phyloP scores from a whole-genome alignment of 2,797 vertebrate genomes.

The Typhlichthys eigenmanni region DNA sequence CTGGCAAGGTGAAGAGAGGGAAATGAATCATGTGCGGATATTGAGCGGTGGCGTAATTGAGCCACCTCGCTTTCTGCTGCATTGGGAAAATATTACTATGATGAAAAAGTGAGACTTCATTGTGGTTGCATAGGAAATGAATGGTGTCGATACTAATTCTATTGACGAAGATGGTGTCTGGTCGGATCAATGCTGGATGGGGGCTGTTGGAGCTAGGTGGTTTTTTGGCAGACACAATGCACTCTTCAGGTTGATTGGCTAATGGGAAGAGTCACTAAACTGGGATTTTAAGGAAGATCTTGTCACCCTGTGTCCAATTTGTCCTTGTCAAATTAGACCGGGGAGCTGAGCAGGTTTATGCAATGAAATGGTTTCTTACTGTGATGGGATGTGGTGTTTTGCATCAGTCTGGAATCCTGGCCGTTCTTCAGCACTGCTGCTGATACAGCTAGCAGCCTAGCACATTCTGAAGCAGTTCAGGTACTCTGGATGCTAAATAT shows the following conservation, averaged over 20 bases:
- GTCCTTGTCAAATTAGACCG: conserved; percentile 58
- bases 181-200: conserved; percentile 70
- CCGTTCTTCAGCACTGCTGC: conserved; percentile 26
- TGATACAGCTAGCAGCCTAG: conserved; percentile 8
- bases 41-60: conserved; percentile 56
- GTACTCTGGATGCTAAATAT: conserved; percentile 11
- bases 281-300: conserved; percentile 66
- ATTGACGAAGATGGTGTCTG: conserved; percentile 72
- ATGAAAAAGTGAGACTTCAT: conserved; percentile 67
- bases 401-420: neutral
- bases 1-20: conserved; percentile 30
- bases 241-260: conserved; percentile 66
- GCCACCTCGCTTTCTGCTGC: conserved; percentile 48
- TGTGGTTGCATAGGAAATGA: conserved; percentile 72
- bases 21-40: conserved; percentile 56
- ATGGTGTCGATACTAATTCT: conserved; percentile 77
- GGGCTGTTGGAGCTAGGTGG: conserved; percentile 37
- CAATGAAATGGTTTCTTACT: conserved; percentile 39
- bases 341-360: conserved; percentile 45
- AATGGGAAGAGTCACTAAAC: conserved; percentile 68
- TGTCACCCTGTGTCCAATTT: conserved; percentile 69
- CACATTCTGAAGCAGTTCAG: neutral
- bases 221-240: conserved; percentile 60
- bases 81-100: conserved; percentile 61
- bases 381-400: conserved; percentile 37